Evolutionary conservation across 2,113 vertebrate species (phyloP).

Genomic region (Brienomyrus brachyistius): DNA sequence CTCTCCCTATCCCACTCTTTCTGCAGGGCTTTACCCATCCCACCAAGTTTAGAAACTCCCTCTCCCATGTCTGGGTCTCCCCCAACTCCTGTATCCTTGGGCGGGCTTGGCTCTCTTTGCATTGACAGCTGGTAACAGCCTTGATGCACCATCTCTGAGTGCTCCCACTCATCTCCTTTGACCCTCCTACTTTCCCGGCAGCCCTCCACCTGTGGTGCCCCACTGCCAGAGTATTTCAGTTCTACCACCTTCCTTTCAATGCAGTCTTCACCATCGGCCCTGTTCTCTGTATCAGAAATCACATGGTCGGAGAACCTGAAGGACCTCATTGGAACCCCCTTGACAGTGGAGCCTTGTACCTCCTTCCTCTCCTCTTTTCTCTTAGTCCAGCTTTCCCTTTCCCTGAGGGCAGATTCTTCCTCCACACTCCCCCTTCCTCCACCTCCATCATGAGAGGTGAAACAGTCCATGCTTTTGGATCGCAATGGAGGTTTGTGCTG

Average conservation of each 20-base stretch:
- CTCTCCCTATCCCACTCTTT: background rate
- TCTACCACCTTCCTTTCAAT: conserved; percentile 25
- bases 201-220: background rate
- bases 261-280: background rate
- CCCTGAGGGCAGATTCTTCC: conserved; percentile 24
- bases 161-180: conserved; percentile 33
- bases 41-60: conserved; percentile 9
- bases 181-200: background rate
- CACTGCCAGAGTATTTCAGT: conserved; percentile 39
- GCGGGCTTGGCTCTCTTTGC: conserved; percentile 24
- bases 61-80: conserved; percentile 16
- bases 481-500: conserved; percentile 50
- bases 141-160: background rate
- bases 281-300: conserved; percentile 32
- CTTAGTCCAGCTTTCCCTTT: conserved; percentile 18
- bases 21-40: background rate
- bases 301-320: conserved; percentile 58
- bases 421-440: conserved; percentile 26
- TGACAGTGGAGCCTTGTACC: conserved; percentile 12
- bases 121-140: background rate
- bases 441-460: conserved; percentile 38
- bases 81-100: conserved; percentile 14
- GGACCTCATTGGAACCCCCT: conserved; percentile 49
- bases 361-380: background rate
- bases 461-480: conserved; percentile 66